phyloP scores from a whole-genome alignment of 2,888 invertebrate genomes.

The Sarcophaga variegata region DNA sequence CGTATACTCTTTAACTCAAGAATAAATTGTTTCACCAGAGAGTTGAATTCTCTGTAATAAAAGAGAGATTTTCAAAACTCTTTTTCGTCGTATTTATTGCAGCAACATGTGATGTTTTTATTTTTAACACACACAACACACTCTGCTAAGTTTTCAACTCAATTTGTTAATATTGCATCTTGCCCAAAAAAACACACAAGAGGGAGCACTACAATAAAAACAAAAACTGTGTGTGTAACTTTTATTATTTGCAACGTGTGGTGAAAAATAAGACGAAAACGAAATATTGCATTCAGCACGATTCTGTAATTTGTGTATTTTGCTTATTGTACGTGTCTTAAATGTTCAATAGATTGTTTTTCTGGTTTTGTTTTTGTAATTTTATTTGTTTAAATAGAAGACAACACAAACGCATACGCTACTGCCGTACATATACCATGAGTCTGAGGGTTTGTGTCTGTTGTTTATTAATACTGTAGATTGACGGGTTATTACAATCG shows the following conservation, averaged over 20 bases:
- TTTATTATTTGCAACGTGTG: slow-evolving; percentile 53
- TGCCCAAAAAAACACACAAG: background rate
- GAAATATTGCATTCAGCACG: slow-evolving; percentile 69
- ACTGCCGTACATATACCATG: background rate
- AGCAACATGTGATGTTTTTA: slow-evolving; percentile 45
- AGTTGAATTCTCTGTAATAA: background rate
- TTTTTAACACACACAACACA: slow-evolving; percentile 41
- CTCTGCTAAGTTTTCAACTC: slow-evolving; percentile 24
- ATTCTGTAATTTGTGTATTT: slow-evolving; percentile 73
- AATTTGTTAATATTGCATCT: slow-evolving; percentile 50
- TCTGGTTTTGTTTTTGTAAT: background rate
- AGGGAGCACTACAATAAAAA: background rate
- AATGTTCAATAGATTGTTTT: slow-evolving; percentile 57
- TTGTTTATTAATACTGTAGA: too few species aligned
- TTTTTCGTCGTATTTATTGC: slow-evolving; percentile 8
- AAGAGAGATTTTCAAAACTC: background rate
- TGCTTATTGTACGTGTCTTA: slow-evolving; percentile 72
- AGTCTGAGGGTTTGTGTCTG: background rate
- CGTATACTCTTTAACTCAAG: background rate
- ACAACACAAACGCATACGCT: background rate
- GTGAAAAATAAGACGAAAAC: slow-evolving; percentile 38
- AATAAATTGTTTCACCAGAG: background rate
- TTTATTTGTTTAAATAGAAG: background rate
- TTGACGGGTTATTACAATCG: too few species aligned
- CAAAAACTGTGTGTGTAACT: slow-evolving; percentile 34